phyloP scores from a whole-genome alignment of 2,888 invertebrate genomes.

The Dryomyza anilis region DNA sequence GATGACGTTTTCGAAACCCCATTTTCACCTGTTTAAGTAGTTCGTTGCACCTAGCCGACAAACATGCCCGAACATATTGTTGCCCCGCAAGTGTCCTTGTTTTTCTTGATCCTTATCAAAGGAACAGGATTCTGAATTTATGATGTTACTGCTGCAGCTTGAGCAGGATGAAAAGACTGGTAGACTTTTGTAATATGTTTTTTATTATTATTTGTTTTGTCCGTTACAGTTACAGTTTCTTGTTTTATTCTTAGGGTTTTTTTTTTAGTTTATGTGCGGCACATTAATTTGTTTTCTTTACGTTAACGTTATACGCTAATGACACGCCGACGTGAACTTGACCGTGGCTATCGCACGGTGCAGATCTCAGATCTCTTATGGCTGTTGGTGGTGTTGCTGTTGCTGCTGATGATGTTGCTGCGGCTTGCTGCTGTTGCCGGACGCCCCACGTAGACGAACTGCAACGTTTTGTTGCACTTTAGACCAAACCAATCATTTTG shows the following conservation, averaged over 20 bases:
- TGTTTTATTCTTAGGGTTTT: constrained; percentile 19
- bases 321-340: constrained; percentile 56
- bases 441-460: no score
- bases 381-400: no score
- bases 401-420: neutral
- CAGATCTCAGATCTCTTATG: constrained; percentile 36
- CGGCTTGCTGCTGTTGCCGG: neutral
- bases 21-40: constrained; percentile 17
- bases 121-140: neutral
- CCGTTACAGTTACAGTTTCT: constrained; percentile 57
- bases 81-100: neutral
- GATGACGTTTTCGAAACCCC: no score
- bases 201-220: no score
- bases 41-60: neutral
- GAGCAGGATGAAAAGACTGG: no score
- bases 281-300: constrained; percentile 19
- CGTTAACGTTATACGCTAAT: constrained; percentile 44
- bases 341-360: constrained; percentile 55
- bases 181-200: no score
- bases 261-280: constrained; percentile 12
- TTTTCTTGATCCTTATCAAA: neutral
- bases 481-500: neutral
- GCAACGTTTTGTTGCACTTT: constrained; percentile 23
- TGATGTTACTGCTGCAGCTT: no score
- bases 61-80: neutral